Base-by-base conservation (phyloP, 2,888 invertebrate genomes). In the Eulithis testata region DNA sequence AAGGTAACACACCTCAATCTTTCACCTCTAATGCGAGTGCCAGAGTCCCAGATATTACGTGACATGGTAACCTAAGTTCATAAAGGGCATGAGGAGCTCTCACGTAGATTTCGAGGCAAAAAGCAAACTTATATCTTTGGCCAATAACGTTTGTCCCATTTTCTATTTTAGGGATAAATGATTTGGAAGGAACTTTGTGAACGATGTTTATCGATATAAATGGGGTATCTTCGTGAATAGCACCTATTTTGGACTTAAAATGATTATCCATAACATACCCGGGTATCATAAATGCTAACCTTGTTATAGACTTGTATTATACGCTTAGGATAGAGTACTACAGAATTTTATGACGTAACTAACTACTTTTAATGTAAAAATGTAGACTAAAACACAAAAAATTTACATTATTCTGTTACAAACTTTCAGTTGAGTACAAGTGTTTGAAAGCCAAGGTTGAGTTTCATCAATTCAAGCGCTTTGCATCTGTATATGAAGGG, bases 1-100 rank as follows among this genome's bases (percentile, higher is more conserved):
- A 60, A 71, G 64, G 68, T 55, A 65, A 60, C 53, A 59, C 54
- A 64, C 60, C 64, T 60, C 60, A 51, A 54, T 65, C 51, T 60
- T 55, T 63, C 63, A 73, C 71, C 71, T 70, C 76, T 76, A 76
- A 76, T 74, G 74, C 75, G 75, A 78, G 79, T 75, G 77, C 76
- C 76, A 75, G 75, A 73, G 75, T 65, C 68, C 72, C 57, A 69
- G 71, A 72, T 74, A 75, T 75, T 80, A 85, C 85, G 85, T 87
- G 84, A 83, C 77, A 71, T 80, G 81, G 78, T 78, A 82, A 81
- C 80, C 66, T 70, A 78, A 76, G 76, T 78, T 83, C 84, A 80
- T 84, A 83, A 83, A 81, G 77, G 76, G 73, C 73, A 59, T 27
- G 69, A 72, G 70, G 72, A 75, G 69, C 75, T 76, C 74, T 68